phyloP scores from a whole-genome alignment of 2,113 vertebrate species.

The Zosterops hypoxanthus region DNA sequence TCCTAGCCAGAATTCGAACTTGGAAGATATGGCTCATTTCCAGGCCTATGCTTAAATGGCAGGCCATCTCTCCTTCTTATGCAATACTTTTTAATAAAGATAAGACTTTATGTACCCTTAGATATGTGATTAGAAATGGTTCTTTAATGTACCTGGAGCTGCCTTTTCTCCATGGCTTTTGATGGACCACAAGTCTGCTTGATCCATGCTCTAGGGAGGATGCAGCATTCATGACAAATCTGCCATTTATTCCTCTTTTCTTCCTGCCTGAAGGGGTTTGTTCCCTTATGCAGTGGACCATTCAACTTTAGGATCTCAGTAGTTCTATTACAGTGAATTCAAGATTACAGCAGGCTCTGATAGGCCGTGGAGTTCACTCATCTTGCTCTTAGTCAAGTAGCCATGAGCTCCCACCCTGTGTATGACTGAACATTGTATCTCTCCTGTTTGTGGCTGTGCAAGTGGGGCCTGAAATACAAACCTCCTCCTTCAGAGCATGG shows the following conservation, averaged over 20 bases:
- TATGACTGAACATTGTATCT: not conserved
- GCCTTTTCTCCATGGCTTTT: conserved; percentile 14
- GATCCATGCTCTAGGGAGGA: not conserved
- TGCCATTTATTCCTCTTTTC: not conserved
- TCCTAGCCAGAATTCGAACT: conserved; percentile 26
- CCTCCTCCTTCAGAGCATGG: not conserved
- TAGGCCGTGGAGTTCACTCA: not conserved
- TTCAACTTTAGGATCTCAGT: not conserved
- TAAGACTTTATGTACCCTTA: conserved; percentile 1
- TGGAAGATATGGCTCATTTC: conserved; percentile 54
- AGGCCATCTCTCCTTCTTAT: conserved; percentile 31
- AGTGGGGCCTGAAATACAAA: not conserved
- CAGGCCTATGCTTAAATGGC: conserved; percentile 30
- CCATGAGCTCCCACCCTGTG: not conserved
- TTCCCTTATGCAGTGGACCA: not conserved
- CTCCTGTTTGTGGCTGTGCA: not conserved
- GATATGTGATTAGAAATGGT: not conserved
- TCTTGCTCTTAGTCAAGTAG: not conserved
- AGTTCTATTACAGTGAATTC: conserved; percentile 8
- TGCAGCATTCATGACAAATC: not conserved
- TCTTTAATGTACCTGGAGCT: not conserved
- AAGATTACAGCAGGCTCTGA: not conserved
- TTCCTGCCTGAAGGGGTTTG: conserved; percentile 4
- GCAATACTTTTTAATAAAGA: conserved; percentile 32
- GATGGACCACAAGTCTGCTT: not conserved